Evolutionary conservation across 2,888 invertebrate genomes (phyloP).

Genomic region (Andrena bicolor): DNA sequence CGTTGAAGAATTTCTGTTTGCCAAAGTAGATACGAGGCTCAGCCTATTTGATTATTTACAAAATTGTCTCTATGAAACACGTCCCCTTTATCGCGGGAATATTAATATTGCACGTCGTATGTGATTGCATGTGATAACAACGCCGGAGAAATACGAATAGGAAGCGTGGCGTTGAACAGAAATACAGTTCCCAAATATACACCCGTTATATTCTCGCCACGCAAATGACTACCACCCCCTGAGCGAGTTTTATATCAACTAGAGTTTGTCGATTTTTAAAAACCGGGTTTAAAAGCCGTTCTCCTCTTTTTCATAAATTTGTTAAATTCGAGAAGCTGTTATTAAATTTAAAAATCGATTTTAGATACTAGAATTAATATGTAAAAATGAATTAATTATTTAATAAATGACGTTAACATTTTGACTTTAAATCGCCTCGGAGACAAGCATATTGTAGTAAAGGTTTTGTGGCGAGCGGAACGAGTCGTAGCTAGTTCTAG

Average conservation of each 20-base stretch:
- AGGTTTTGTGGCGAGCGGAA: no score
- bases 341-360: no score
- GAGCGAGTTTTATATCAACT: not conserved
- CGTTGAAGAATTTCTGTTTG: constrained; percentile 2
- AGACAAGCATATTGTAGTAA: no score
- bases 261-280: not conserved
- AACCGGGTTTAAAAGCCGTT: not conserved
- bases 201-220: not conserved
- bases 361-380: no score
- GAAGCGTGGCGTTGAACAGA: not conserved
- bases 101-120: not conserved
- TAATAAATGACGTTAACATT: no score
- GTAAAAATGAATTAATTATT: no score
- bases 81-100: not conserved
- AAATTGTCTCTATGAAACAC: constrained; percentile 5
- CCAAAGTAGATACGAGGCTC: not conserved
- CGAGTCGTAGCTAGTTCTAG: no score
- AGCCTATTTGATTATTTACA: constrained; percentile 6
- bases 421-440: no score
- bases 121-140: not conserved
- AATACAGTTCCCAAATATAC: not conserved
- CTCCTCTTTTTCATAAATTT: no score
- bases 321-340: no score
- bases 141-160: not conserved
- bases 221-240: not conserved